These are phyloP conservation scores for Coenonympha arcania DNA, from an alignment of 2,888 invertebrate genomes.

Conservation along the genomic window DNA sequence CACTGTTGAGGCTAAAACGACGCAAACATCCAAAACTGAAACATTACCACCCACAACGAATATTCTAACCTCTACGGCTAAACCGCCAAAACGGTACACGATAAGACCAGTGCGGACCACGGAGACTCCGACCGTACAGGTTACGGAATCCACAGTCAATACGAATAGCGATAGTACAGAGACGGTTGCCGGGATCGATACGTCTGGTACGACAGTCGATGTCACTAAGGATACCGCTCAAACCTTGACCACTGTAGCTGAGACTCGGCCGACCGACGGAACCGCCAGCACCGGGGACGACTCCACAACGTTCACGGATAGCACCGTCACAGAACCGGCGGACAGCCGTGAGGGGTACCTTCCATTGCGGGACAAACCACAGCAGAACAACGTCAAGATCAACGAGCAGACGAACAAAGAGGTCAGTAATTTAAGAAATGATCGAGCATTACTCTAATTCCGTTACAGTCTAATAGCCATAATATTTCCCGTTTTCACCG, in stretches of 20 bases:
- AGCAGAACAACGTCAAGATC: conserved; percentile 68
- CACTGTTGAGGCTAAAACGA: conserved; percentile 50
- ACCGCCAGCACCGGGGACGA: conserved; percentile 56
- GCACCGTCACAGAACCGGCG: conserved; percentile 54
- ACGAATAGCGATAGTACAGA: conserved; percentile 67
- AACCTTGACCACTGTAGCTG: conserved; percentile 52
- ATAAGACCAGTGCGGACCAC: conserved; percentile 67
- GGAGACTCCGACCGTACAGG: conserved; percentile 54
- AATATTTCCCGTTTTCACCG: conserved; percentile 25
- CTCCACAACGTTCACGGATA: conserved; percentile 49
- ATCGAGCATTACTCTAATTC: conserved; percentile 43
- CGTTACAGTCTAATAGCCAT: conserved; percentile 60
- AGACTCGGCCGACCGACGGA: conserved; percentile 53
- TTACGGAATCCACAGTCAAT: conserved; percentile 65
- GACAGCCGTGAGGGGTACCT: conserved; percentile 69
- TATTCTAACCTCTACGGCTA: conserved; percentile 48
- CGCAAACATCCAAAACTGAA: conserved; percentile 50
- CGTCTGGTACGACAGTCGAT: conserved; percentile 51
- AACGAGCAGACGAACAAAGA: conserved; percentile 73
- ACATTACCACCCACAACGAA: conserved; percentile 43
- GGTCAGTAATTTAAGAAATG: conserved; percentile 63
- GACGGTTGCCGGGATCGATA: conserved; percentile 58
- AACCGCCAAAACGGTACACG: conserved; percentile 71
- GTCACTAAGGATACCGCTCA: conserved; percentile 47
- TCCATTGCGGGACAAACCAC: conserved; percentile 66